Evolutionary conservation across 2,888 invertebrate species (phyloP), one percentile per base, ranked within the genome.

Genomic region (Tricholauxania praeusta): DNA sequence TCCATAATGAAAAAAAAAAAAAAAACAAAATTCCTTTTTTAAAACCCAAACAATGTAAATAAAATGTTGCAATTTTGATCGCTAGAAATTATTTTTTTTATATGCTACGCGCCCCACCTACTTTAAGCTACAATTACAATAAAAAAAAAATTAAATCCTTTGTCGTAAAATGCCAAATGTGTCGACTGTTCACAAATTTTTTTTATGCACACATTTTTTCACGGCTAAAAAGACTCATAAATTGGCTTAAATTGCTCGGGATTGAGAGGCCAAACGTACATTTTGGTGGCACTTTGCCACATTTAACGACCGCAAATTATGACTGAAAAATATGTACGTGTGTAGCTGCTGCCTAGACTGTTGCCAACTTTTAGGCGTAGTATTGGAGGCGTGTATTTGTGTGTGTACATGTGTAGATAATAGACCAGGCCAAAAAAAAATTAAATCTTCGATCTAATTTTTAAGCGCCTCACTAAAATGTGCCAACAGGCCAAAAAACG

Each of bases 271-370:
- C 39, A 39, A n/a, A 39, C 60, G 32, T 62, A 62, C 60, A 39
- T 62, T 32, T 62, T 62, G 60, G 39, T 62, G 60, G 60, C 60
- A 62, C 32, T 62, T 62, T 62, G 60, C 60, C 60, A 62, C 47
- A 62, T 62, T 62, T 62, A 62, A 62, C 60, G 47, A 62, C 60
- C 60, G 32, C 60, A 62, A 62, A 62, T 62, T 62, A 62, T 62
- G 60, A 39, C 39, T 39, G 60, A 62, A 47, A 62, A 62, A 60
- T 12, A 55, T 19, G 57, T 57, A 28, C 22, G 57, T 28, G 57
- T 57, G 22, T 32, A 22, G 60, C 60, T 39, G 22, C 15, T 28
- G 60, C 32, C 60, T 28, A n/a, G 60, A 15, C 8, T 62, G 60
- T 62, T 62, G 60, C 60, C 60, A 62, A 62, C 39, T 62, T 62